phyloP scores from a whole-genome alignment of 2,888 invertebrate species.

The Nomada ruficornis region DNA sequence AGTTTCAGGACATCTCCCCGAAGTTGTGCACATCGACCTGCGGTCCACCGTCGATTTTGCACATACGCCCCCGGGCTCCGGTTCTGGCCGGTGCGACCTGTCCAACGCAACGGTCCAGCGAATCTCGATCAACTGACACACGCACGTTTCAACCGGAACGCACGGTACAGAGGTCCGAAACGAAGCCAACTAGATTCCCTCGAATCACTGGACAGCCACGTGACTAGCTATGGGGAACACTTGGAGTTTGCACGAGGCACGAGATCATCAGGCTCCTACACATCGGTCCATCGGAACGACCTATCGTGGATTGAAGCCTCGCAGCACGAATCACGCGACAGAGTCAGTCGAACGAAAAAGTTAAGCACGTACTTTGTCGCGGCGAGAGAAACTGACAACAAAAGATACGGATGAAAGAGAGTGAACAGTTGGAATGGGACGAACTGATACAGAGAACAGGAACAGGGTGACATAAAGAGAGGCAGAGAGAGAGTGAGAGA shows the following conservation, averaged over 20 bases:
- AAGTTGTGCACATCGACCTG: constrained; percentile 70
- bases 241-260: constrained; percentile 33
- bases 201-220: constrained; percentile 66
- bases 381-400: constrained; percentile 55
- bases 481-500: constrained; percentile 13
- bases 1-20: constrained; percentile 59
- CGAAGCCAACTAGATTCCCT: constrained; percentile 30
- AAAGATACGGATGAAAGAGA: constrained; percentile 28
- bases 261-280: constrained; percentile 3
- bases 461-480: constrained; percentile 15
- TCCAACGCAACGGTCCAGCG: constrained; percentile 15
- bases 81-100: constrained; percentile 14
- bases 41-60: constrained; percentile 55
- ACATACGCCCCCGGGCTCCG: constrained; percentile 26
- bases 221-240: constrained; percentile 53
- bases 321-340: constrained; percentile 18
- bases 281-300: not conserved
- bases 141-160: constrained; percentile 47
- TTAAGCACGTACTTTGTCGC: constrained; percentile 52
- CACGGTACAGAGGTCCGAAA: constrained; percentile 1
- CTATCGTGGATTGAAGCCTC: not conserved
- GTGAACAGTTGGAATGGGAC: constrained; percentile 5
- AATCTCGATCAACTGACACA: constrained; percentile 51
- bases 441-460: constrained; percentile 14
- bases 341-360: constrained; percentile 25